Evolutionary conservation across 2,113 vertebrate species (phyloP).

Genomic region (Hydrochoerus hydrochaeris): DNA sequence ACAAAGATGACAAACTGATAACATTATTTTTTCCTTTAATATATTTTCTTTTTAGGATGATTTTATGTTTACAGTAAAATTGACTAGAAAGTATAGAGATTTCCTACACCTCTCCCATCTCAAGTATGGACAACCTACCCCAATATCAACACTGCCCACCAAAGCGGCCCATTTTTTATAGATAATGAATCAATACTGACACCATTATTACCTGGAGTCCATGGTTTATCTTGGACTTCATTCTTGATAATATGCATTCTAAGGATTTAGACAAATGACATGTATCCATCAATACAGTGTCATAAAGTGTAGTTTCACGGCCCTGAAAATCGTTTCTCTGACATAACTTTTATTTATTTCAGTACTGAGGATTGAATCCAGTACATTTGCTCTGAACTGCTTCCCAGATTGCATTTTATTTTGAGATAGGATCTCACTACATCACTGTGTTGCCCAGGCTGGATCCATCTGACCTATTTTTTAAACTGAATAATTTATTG

Average conservation of each 20-base stretch:
- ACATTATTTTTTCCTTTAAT: not conserved
- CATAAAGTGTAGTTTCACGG: not conserved
- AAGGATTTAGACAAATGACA: not conserved
- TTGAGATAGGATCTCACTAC: not conserved
- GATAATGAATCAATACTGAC: not conserved
- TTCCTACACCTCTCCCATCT: rapidly evolving
- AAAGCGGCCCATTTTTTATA: not conserved
- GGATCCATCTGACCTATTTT: not conserved
- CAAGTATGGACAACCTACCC: not conserved
- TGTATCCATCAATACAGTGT: not conserved
- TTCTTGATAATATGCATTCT: not conserved
- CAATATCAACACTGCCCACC: not conserved
- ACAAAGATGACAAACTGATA: not conserved
- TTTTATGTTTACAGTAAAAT: not conserved
- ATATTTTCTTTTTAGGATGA: not conserved
- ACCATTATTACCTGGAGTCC: not conserved
- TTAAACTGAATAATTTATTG: not conserved
- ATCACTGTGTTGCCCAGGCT: not conserved
- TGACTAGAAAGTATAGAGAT: not conserved
- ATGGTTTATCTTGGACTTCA: not conserved
- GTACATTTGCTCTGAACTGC: not conserved
- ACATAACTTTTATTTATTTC: not conserved
- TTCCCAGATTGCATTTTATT: not conserved
- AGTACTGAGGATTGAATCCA: not conserved
- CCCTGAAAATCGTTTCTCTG: not conserved